These are phyloP conservation scores for Mormyrus proboscirostris DNA, from an alignment of 2,797 vertebrate genomes.

Conservation along the genomic window DNA sequence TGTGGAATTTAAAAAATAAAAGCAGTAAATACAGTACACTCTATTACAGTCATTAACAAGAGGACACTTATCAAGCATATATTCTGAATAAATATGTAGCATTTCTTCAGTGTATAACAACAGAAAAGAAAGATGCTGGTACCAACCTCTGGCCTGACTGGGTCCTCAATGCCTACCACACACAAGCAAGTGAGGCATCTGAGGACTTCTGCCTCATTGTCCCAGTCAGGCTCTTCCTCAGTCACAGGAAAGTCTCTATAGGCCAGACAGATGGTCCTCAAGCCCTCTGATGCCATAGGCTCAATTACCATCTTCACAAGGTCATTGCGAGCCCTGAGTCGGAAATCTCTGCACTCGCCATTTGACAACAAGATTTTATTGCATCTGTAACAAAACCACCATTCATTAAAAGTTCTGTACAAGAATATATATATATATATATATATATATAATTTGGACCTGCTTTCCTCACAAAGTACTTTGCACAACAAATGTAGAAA, in stretches of 20 bases:
- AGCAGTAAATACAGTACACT: background rate
- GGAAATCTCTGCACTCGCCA: slow-evolving; percentile 85
- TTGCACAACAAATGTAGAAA: background rate
- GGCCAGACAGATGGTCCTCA: slow-evolving; percentile 94
- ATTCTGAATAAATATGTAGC: background rate
- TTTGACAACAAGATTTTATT: slow-evolving; percentile 85
- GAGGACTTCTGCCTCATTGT: slow-evolving; percentile 90
- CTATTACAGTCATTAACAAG: background rate
- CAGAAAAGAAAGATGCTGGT: background rate
- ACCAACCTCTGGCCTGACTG: slow-evolving; percentile 89
- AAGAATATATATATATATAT: background rate
- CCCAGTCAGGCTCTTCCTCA: slow-evolving; percentile 94
- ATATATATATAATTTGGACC: background rate
- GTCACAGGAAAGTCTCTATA: slow-evolving; percentile 87
- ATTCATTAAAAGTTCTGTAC: background rate
- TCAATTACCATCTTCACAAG: slow-evolving; percentile 94
- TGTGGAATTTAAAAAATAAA: background rate
- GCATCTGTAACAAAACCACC: slow-evolving; percentile 64
- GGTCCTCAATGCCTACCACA: slow-evolving; percentile 97
- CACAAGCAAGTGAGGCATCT: slow-evolving; percentile 85
- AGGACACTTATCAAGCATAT: background rate
- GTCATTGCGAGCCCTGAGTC: slow-evolving; percentile 88
- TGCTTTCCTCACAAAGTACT: background rate
- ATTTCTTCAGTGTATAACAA: background rate
- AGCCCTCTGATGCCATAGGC: slow-evolving; percentile 97